These are phyloP conservation scores for Pseudachorutes palmiensis DNA, from an alignment of 1,140 invertebrate genomes.

Conservation along the genomic window DNA sequence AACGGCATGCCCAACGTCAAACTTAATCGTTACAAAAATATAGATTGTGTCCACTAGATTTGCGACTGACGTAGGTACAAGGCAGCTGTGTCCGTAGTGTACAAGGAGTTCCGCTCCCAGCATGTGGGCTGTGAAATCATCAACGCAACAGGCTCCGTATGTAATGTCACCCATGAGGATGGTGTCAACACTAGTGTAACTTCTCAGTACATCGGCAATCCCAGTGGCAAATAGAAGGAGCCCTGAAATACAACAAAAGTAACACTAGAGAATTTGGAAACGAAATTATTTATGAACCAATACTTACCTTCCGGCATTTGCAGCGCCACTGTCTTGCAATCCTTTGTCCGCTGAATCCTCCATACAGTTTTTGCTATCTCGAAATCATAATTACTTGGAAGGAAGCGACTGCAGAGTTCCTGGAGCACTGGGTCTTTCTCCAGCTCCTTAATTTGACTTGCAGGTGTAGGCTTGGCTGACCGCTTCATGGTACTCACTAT, in stretches of 20 bases:
- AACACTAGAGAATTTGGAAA: too few relatives aligned
- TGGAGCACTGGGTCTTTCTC: slow-evolving; percentile 68
- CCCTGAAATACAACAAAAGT: slow-evolving; percentile 39
- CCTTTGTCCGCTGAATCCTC: slow-evolving; percentile 72
- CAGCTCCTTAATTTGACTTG: slow-evolving; percentile 53
- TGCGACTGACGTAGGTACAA: slow-evolving; percentile 90
- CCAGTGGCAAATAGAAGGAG: slow-evolving; percentile 83
- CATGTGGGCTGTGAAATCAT: slow-evolving; percentile 85
- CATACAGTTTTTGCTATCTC: slow-evolving; percentile 98
- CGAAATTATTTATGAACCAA: too few relatives aligned
- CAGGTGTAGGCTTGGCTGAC: background rate
- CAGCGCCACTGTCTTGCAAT: slow-evolving; percentile 75
- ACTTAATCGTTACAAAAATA: slow-evolving; percentile 79
- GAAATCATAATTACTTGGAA: slow-evolving; percentile 97
- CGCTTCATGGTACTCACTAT: background rate
- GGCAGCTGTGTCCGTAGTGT: slow-evolving; percentile 97
- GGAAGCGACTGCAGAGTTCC: slow-evolving; percentile 54
- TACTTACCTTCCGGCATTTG: slow-evolving; percentile 87
- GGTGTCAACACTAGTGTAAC: slow-evolving; percentile 85
- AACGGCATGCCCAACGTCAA: slow-evolving; percentile 27
- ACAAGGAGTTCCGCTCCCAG: slow-evolving; percentile 86
- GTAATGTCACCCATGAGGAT: slow-evolving; percentile 98
- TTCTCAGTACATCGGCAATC: slow-evolving; percentile 87
- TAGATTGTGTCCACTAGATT: slow-evolving; percentile 85
- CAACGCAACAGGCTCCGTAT: slow-evolving; percentile 99